Evolutionary conservation across 2,888 invertebrate genomes (phyloP), one percentile per base, ranked within the genome.

Genomic region (Dryobota labecula): DNA sequence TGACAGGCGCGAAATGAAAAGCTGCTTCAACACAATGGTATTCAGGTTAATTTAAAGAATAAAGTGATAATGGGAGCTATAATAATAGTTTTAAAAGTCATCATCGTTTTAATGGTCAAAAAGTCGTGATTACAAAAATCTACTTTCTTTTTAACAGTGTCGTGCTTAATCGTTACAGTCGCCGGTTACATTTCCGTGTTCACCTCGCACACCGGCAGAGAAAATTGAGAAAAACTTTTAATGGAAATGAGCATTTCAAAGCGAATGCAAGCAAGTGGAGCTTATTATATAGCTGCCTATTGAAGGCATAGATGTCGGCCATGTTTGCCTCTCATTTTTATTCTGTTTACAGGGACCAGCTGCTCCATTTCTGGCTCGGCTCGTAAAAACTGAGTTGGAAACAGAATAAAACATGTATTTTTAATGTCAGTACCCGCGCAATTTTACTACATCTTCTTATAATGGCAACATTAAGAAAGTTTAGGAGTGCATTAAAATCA

Each of bases 331-430:
- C 90, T 90, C 91, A 92, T 93, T 93, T 92, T 92, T 92, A 93
- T 94, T 92, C 89, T 93, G 92, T 95, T 94, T 94, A 94, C 92
- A 90, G 86, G 89, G 85, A 88, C 89, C 94, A 94, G 92, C 91
- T 94, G 94, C 90, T 89, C 87, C 91, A 88, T 90, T 91, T 91
- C 90, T 89, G 89, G 85, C 80, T 85, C 84, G 84, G 85, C 84
- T 94, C 94, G 91, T 94, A 94, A 94, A 94, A 94, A 91, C 91
- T 89, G 89, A 92, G 93, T 92, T 91, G 90, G 89, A 92, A 92
- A 91, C 88, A 91, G 90, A 92, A 92, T 92, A 92, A 92, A 92
- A 90, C 91, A 92, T 92, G 86, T 89, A 90, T 90, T 90, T 90
- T 89, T 89, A 90, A 92, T 86, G 86, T 82, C 83, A 75, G 79